Evolutionary conservation across 2,888 invertebrate species (phyloP).

Genomic region (Lacanobia wlatinum): DNA sequence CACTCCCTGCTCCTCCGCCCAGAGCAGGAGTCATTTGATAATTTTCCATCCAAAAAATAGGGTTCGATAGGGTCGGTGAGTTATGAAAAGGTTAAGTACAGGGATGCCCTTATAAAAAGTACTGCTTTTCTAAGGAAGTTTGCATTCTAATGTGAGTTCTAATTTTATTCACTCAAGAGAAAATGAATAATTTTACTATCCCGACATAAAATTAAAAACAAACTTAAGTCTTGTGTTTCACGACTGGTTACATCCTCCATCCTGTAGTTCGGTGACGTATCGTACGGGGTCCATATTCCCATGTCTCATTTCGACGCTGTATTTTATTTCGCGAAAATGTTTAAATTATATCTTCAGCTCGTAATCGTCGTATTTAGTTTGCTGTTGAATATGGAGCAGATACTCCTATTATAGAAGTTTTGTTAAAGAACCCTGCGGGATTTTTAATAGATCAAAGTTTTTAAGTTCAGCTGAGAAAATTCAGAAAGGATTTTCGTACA

Average conservation of each 20-base stretch:
- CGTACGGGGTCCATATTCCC: constrained; percentile 75
- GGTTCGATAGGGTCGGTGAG: no score
- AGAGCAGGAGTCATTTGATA: no score
- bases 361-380: constrained; percentile 51
- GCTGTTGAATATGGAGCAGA: constrained; percentile 8
- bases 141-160: no score
- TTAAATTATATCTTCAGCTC: constrained; percentile 65
- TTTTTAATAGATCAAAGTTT: background rate
- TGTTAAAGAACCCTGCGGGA: constrained; percentile 13
- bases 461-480: background rate
- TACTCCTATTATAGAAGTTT: constrained; percentile 9
- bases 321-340: constrained; percentile 75
- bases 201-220: no score
- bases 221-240: no score
- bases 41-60: no score
- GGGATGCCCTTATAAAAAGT: no score
- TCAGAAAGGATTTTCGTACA: background rate
- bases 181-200: no score
- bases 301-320: constrained; percentile 77
- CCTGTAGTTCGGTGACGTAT: constrained; percentile 65
- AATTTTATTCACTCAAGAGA: no score
- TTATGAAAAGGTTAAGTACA: no score
- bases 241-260: constrained; percentile 55
- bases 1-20: no score
- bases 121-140: no score